Percentiles rank a stretch among this genome's conserved stretches.
These are phyloP conservation scores for Arenaria interpres DNA, from an alignment of 2,113 vertebrate species.

Conservation along the genomic window DNA sequence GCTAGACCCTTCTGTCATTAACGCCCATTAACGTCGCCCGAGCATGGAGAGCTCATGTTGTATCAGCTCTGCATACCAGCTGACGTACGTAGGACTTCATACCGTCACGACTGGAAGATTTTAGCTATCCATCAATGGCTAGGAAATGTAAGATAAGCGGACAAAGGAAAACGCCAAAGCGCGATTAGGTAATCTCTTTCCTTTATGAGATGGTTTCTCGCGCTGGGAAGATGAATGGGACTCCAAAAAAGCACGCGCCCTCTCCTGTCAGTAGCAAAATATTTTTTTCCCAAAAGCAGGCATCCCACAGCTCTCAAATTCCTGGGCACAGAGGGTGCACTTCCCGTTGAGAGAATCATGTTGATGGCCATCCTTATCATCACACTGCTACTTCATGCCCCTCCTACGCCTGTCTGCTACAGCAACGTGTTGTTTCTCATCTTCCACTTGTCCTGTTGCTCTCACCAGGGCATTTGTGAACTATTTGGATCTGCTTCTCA, in stretches of 20 bases:
- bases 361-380: neutral
- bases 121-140: constrained; percentile 32
- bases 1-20: constrained; percentile 26
- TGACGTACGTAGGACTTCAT: neutral
- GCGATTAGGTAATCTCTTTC: constrained; percentile 16
- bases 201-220: neutral
- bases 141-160: constrained; percentile 13
- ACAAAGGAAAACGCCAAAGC: constrained; percentile 19
- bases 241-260: neutral
- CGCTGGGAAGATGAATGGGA: neutral
- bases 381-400: neutral
- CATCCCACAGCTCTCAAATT: neutral
- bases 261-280: constrained; percentile 1
- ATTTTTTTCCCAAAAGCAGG: neutral
- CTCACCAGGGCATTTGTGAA: neutral
- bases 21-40: fast-evolving
- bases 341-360: neutral
- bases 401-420: constrained; percentile 25
- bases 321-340: neutral
- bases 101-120: neutral
- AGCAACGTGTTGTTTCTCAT: constrained; percentile 12
- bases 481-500: neutral
- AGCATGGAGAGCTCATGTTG: neutral
- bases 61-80: constrained; percentile 34
- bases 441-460: constrained; percentile 30